Percentiles rank a stretch among this genome's conserved stretches.
Evolutionary conservation across 2,888 invertebrate genomes (phyloP).

Genomic region (Tiliacea citrago): DNA sequence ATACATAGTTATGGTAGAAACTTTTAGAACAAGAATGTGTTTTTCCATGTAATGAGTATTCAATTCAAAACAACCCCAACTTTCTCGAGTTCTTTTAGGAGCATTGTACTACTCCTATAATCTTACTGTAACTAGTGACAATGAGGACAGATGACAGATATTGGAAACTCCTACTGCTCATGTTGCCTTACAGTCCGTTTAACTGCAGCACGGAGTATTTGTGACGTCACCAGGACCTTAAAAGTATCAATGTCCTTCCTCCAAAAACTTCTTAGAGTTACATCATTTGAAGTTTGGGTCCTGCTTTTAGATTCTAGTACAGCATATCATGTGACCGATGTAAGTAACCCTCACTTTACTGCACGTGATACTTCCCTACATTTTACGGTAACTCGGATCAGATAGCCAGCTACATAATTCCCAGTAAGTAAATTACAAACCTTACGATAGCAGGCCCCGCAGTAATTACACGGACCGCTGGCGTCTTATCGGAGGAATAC

Average conservation of each 20-base stretch:
- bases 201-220: neutral
- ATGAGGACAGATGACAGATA: neutral
- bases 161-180: neutral
- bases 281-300: neutral
- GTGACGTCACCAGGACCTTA: neutral
- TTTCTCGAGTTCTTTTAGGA: neutral
- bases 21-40: neutral
- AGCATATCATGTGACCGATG: neutral
- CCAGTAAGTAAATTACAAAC: conserved; percentile 71
- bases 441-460: conserved; percentile 74
- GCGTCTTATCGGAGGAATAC: conserved; percentile 80
- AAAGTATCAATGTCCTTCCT: neutral
- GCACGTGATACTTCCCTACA: conserved; percentile 38
- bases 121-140: neutral
- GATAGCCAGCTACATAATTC: conserved; percentile 54
- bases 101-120: neutral
- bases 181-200: neutral
- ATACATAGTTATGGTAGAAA: neutral
- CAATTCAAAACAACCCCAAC: neutral
- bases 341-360: neutral
- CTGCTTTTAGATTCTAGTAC: neutral
- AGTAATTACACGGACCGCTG: conserved; percentile 76
- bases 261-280: neutral
- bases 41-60: neutral
- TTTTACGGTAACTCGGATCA: conserved; percentile 48